Percentiles rank a stretch among this genome's conserved stretches.
These are phyloP conservation scores for Rhagologus leucostigma DNA, from an alignment of 2,113 vertebrate genomes.

Conservation along the genomic window DNA sequence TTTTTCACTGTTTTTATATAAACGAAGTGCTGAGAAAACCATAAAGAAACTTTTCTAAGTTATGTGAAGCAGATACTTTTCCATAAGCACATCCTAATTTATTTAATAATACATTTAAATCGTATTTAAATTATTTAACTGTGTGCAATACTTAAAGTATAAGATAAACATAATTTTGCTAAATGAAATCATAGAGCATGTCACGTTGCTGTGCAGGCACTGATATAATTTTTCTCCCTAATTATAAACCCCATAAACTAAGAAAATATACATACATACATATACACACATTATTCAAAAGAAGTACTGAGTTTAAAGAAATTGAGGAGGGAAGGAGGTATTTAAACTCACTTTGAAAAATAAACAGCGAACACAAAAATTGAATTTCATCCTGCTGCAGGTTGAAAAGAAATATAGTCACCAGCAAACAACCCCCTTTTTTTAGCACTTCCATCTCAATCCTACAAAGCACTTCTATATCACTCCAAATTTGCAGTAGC, in stretches of 20 bases:
- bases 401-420: slow-evolving; percentile 29
- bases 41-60: background rate
- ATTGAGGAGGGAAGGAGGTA: slow-evolving; percentile 34
- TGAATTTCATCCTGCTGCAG: slow-evolving; percentile 40
- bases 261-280: slow-evolving; percentile 36
- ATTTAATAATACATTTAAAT: slow-evolving; percentile 41
- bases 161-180: slow-evolving; percentile 33
- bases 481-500: background rate
- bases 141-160: background rate
- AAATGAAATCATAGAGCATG: slow-evolving; percentile 46
- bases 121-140: slow-evolving; percentile 35
- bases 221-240: slow-evolving; percentile 23
- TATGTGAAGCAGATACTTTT: slow-evolving; percentile 29
- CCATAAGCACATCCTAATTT: slow-evolving; percentile 21
- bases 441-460: slow-evolving; percentile 2
- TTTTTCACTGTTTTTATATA: background rate
- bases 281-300: slow-evolving; percentile 37
- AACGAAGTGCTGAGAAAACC: background rate
- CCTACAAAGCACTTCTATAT: slow-evolving; percentile 2
- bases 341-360: slow-evolving; percentile 52
- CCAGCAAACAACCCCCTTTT: slow-evolving; percentile 34
- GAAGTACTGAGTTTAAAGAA: slow-evolving; percentile 46
- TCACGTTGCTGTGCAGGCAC: slow-evolving; percentile 9
- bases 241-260: slow-evolving; percentile 38
- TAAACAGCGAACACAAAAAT: slow-evolving; percentile 34